Conservation (phyloP, 2,113 vertebrate species). For the Bos taurus region DNA sequence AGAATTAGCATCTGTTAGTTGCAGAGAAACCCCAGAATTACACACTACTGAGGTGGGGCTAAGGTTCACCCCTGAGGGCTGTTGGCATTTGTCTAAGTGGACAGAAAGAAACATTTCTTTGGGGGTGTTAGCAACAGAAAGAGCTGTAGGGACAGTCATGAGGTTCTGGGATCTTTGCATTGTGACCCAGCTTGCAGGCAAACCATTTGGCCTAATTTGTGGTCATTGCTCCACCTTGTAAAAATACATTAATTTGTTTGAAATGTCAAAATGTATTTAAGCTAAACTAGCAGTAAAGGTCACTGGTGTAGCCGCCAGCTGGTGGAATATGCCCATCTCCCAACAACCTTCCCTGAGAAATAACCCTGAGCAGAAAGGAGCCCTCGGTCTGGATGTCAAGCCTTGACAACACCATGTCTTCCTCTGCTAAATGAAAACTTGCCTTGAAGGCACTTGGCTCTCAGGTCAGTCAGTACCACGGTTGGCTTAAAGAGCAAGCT, state of each 20-base stretch:
- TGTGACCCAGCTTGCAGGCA: constrained; percentile 8
- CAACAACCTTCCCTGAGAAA: constrained; percentile 25
- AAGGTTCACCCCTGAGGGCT: not conserved
- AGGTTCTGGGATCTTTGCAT: not conserved
- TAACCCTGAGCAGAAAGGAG: constrained; percentile 32
- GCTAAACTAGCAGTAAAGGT: constrained; percentile 55
- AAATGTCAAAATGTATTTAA: constrained; percentile 67
- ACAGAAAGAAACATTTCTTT: not conserved
- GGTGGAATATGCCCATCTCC: not conserved
- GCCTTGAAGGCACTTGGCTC: constrained; percentile 55
- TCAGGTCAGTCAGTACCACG: constrained; percentile 30
- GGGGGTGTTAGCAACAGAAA: not conserved
- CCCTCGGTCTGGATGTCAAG: constrained; percentile 9
- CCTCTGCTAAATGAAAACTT: constrained; percentile 51
- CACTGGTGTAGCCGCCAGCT: constrained; percentile 33
- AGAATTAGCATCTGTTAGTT: not conserved
- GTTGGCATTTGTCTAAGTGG: not conserved
- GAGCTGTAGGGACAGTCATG: not conserved
- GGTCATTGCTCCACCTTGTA: constrained; percentile 42
- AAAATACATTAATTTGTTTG: constrained; percentile 61
- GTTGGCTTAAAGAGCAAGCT: constrained; percentile 42
- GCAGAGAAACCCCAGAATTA: not conserved
- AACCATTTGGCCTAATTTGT: constrained; percentile 55
- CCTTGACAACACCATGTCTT: constrained; percentile 27
- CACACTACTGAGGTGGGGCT: not conserved